Evolutionary conservation across 2,113 vertebrate genomes (phyloP).

Genomic region (Petromus typicus): DNA sequence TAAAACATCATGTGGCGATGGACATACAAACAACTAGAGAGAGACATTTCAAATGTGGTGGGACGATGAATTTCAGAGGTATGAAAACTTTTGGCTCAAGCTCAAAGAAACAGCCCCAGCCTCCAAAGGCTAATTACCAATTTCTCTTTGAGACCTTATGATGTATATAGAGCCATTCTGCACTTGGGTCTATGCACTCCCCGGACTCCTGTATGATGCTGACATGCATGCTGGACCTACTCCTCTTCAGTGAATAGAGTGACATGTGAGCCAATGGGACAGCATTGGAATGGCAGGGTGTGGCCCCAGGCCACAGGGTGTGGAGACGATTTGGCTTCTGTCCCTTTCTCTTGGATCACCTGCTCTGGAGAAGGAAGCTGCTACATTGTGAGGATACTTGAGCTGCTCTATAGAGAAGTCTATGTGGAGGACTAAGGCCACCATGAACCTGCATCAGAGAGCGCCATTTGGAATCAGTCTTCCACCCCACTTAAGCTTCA

Average conservation of each 20-base stretch:
- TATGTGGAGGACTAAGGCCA: neutral
- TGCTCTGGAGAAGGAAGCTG: neutral
- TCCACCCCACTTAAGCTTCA: neutral
- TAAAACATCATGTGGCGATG: neutral
- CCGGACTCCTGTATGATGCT: neutral
- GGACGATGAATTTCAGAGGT: neutral
- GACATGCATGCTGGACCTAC: neutral
- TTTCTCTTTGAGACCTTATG: neutral
- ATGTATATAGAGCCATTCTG: neutral
- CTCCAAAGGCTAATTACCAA: neutral
- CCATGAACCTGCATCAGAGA: neutral
- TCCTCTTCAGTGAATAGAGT: neutral
- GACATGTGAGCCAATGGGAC: neutral
- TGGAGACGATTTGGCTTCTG: no score
- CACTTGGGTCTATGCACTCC: neutral
- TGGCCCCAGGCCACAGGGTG: no score
- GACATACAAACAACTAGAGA: neutral
- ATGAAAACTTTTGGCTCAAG: neutral
- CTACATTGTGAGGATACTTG: neutral
- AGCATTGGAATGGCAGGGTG: neutral
- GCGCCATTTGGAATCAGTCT: neutral
- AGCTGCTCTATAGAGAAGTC: neutral
- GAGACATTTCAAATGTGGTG: neutral
- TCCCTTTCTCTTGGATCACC: neutral
- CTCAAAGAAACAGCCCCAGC: neutral